phyloP scores from a whole-genome alignment of 2,888 invertebrate species.

The Altica lythri region DNA sequence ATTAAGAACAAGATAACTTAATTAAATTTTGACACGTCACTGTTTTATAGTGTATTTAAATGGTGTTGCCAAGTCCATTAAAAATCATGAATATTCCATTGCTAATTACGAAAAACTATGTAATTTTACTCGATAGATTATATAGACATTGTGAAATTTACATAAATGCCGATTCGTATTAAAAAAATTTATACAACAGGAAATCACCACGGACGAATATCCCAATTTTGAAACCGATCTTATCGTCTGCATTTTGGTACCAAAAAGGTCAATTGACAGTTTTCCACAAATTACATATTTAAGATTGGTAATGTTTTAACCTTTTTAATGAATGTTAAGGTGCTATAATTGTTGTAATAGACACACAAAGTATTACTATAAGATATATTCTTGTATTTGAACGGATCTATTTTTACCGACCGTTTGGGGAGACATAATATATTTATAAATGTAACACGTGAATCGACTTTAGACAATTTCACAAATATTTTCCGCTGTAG shows the following conservation, averaged over 20 bases:
- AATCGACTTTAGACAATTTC: slow-evolving; percentile 26
- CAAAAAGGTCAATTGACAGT: too few relatives aligned
- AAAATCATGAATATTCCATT: slow-evolving; percentile 39
- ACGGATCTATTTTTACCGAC: slow-evolving; percentile 16
- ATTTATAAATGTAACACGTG: slow-evolving; percentile 40
- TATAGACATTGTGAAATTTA: slow-evolving; percentile 33
- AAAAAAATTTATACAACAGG: slow-evolving; percentile 33
- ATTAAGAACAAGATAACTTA: too few relatives aligned
- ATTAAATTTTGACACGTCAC: slow-evolving; percentile 6
- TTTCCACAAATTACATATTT: too few relatives aligned
- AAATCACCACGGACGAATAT: too few relatives aligned
- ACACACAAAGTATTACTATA: too few relatives aligned
- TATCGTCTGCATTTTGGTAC: neutral
- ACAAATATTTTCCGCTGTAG: slow-evolving; percentile 33
- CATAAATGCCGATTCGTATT: slow-evolving; percentile 34
- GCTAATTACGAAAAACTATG: slow-evolving; percentile 36
- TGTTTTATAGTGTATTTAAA: slow-evolving; percentile 35
- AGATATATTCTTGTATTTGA: neutral
- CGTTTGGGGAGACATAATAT: slow-evolving; percentile 37
- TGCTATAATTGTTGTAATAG: too few relatives aligned
- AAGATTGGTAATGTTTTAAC: too few relatives aligned
- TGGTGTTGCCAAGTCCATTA: slow-evolving; percentile 34
- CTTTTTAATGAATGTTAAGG: too few relatives aligned
- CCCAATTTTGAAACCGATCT: neutral
- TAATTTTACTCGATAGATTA: slow-evolving; percentile 37